These are phyloP conservation scores for Xiphydria camelus DNA, from an alignment of 2,888 invertebrate species.

Conservation along the genomic window DNA sequence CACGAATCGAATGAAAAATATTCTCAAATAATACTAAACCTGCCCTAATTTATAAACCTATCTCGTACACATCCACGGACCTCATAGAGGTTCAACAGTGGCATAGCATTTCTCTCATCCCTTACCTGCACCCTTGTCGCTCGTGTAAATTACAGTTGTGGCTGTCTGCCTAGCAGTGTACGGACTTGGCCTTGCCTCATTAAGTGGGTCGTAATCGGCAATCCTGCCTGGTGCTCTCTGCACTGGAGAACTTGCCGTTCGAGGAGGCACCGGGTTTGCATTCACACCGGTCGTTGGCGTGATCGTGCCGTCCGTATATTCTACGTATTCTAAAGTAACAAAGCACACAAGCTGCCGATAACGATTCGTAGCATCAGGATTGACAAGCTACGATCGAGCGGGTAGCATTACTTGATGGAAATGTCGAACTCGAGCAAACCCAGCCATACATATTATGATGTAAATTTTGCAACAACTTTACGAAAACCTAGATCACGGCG, in stretches of 20 bases:
- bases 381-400: too few species aligned
- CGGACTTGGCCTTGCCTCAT: constrained; percentile 70
- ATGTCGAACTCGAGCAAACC: too few species aligned
- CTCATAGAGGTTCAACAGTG: too few species aligned
- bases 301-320: constrained; percentile 54
- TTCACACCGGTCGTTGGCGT: constrained; percentile 45
- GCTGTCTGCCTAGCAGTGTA: constrained; percentile 75
- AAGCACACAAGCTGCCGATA: constrained; percentile 16
- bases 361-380: too few species aligned
- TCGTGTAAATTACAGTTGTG: constrained; percentile 84
- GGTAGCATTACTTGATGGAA: too few species aligned
- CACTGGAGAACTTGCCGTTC: constrained; percentile 39
- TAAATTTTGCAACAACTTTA: too few species aligned
- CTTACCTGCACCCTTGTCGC: constrained; percentile 71
- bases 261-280: constrained; percentile 10
- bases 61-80: neutral
- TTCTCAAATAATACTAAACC: constrained; percentile 6
- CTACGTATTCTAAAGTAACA: constrained; percentile 49
- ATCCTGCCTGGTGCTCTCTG: constrained; percentile 70
- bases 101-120: too few species aligned
- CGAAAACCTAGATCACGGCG: too few species aligned
- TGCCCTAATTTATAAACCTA: constrained; percentile 1
- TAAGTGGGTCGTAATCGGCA: constrained; percentile 79
- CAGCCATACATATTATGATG: too few species aligned
- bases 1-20: constrained; percentile 22